Base-by-base conservation (phyloP, 2,888 invertebrate species). In the Cephus rjabovi region DNA sequence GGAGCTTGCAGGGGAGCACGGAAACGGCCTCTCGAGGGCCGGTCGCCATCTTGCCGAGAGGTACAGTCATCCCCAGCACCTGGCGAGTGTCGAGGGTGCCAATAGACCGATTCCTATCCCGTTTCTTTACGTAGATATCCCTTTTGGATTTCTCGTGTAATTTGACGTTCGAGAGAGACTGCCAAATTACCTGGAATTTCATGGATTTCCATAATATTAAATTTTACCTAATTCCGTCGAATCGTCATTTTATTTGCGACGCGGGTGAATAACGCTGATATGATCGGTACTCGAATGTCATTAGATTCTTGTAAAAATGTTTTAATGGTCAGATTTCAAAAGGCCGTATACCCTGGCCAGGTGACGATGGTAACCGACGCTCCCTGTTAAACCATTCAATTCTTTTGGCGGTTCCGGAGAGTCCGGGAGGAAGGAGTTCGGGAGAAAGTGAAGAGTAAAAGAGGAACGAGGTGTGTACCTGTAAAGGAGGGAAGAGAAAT, bases 31-130 rank as follows among this genome's bases (percentile, higher is more conserved):
- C 89, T 89, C 87, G 87, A 90, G 90, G 86, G 86, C 86, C 80
- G 84, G 90, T 89, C 90, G 90, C 90, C 90, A 91, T 91, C 90
- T 91, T 91, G 90, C 87, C 84, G 83, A 86, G 56, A 84, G 85
- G 90, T 90, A 91, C 90, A 91, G 90, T 91, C 90, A 81, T 76
- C 82, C 79, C 78, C 86, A 85, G 82, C 85, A 85, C 77, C 86
- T 85, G 83, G 80, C 77, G 37, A 69, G 33, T 68, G 70, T 40
- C 23, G 34, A 34, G 34, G 74, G 35, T 74, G 35, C 74, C 74
- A 77, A 77, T 75, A 77, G 77, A 76, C 34, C 12, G 35, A 74
- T 74, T 77, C 15, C 40, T 77, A 74, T 69, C 15, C 34, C 34
- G 34, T 23, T 34, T 71, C 15, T 34, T 71, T 11, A 11, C 56